phyloP scores from a whole-genome alignment of 2,797 vertebrate genomes.

The Brotula barbata region DNA sequence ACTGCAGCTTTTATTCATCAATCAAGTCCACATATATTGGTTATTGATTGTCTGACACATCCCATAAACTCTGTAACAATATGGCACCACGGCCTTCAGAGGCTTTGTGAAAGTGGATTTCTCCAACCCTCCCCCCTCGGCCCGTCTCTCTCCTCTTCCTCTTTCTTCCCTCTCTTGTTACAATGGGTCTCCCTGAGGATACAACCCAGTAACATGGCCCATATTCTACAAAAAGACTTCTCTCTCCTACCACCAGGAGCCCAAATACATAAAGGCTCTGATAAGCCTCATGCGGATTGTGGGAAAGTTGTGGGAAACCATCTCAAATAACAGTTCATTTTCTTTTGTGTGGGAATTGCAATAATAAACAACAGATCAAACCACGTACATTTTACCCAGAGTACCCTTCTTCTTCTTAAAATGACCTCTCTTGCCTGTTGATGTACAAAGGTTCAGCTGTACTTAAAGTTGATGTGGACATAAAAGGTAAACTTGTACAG shows the following conservation, averaged over 20 bases:
- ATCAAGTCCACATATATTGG: conserved; percentile 69
- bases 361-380: conserved; percentile 13
- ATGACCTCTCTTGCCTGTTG: not conserved
- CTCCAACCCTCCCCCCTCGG: conserved; percentile 8
- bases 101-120: conserved; percentile 38
- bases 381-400: not conserved
- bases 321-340: conserved; percentile 15
- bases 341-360: conserved; percentile 13
- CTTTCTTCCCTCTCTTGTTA: conserved; percentile 33
- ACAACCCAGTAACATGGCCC: conserved; percentile 74
- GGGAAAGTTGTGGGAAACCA: conserved; percentile 15
- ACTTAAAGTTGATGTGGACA: conserved; percentile 1
- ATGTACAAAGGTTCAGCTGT: conserved; percentile 1
- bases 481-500: conserved; percentile 33
- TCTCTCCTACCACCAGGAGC: conserved; percentile 47
- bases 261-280: not conserved
- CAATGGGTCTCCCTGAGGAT: conserved; percentile 66
- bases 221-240: conserved; percentile 66
- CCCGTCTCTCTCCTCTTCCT: conserved; percentile 2
- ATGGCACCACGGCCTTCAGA: conserved; percentile 45
- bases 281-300: conserved; percentile 10
- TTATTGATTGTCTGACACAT: conserved; percentile 68
- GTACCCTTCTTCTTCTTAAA: not conserved
- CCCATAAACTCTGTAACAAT: conserved; percentile 52
- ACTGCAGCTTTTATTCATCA: conserved; percentile 45